These are phyloP conservation scores for Drosophila orena DNA, from an alignment of 1,140 invertebrate species.

Conservation along the genomic window DNA sequence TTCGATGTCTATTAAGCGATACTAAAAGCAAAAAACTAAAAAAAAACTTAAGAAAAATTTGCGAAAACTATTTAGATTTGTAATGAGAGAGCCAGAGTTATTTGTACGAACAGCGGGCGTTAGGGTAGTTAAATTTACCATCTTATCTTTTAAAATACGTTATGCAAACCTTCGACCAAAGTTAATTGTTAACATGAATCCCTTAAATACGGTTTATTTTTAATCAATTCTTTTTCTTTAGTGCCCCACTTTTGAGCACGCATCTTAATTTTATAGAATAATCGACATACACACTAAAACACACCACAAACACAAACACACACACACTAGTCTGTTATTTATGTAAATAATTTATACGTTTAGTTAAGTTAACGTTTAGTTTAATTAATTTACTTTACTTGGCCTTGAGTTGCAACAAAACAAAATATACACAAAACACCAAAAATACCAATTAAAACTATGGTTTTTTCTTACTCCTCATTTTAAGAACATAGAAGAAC, in stretches of 20 bases:
- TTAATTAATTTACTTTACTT: conserved; percentile 73
- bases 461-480: conserved; percentile 37
- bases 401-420: conserved; percentile 79
- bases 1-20: conserved; percentile 68
- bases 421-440: conserved; percentile 56
- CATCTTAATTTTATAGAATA: conserved; percentile 59
- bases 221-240: conserved; percentile 54
- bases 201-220: conserved; percentile 61
- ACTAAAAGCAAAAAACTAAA: conserved; percentile 30
- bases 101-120: conserved; percentile 67
- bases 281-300: conserved; percentile 34
- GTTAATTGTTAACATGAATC: conserved; percentile 73
- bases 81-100: conserved; percentile 38
- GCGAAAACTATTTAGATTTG: conserved; percentile 55
- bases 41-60: conserved; percentile 31
- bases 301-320: conserved; percentile 54
- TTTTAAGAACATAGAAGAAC: conserved; percentile 23
- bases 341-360: conserved; percentile 76
- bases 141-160: conserved; percentile 60
- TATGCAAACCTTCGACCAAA: conserved; percentile 73
- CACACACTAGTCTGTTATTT: conserved; percentile 81
- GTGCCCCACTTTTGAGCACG: conserved; percentile 45
- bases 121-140: conserved; percentile 75
- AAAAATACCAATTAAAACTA: conserved; percentile 54
- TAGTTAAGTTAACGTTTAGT: conserved; percentile 80